Percentiles rank a stretch among this genome's conserved stretches.
Evolutionary conservation across 2,113 vertebrate species (phyloP).

Genomic region (Petrocephalus microphthalmus): DNA sequence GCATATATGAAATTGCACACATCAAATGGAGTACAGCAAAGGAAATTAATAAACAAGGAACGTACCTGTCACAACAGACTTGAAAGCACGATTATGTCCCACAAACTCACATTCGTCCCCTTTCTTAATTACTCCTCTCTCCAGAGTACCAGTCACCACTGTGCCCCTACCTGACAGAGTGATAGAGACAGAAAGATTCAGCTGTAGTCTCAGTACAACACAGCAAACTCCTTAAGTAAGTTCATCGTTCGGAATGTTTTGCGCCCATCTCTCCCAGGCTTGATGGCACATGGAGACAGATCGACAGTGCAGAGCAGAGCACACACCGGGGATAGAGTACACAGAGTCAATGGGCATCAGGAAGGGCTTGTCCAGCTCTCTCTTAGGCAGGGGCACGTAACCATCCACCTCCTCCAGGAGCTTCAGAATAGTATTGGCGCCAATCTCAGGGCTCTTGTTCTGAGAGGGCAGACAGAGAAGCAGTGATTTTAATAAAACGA

Average conservation of each 20-base stretch:
- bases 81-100: slow-evolving; percentile 69
- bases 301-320: not conserved
- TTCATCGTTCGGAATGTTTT: not conserved
- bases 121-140: slow-evolving; percentile 77
- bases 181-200: not conserved
- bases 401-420: slow-evolving; percentile 74
- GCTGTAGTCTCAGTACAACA: not conserved
- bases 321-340: slow-evolving; percentile 76
- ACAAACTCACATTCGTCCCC: slow-evolving; percentile 81
- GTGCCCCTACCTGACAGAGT: slow-evolving; percentile 73
- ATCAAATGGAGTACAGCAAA: not conserved
- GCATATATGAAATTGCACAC: not conserved
- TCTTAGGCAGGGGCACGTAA: slow-evolving; percentile 70
- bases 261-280: not conserved
- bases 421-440: slow-evolving; percentile 72
- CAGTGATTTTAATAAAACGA: not conserved
- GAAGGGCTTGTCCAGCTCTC: slow-evolving; percentile 79
- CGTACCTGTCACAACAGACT: slow-evolving; percentile 77
- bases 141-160: slow-evolving; percentile 76
- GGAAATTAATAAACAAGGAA: not conserved
- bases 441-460: slow-evolving; percentile 68
- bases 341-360: slow-evolving; percentile 74
- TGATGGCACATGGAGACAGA: not conserved
- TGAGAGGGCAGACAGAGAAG: slow-evolving; percentile 35
- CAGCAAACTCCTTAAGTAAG: not conserved